Base-by-base conservation (phyloP, 2,888 invertebrate species). In the Acholoe squamosa region DNA sequence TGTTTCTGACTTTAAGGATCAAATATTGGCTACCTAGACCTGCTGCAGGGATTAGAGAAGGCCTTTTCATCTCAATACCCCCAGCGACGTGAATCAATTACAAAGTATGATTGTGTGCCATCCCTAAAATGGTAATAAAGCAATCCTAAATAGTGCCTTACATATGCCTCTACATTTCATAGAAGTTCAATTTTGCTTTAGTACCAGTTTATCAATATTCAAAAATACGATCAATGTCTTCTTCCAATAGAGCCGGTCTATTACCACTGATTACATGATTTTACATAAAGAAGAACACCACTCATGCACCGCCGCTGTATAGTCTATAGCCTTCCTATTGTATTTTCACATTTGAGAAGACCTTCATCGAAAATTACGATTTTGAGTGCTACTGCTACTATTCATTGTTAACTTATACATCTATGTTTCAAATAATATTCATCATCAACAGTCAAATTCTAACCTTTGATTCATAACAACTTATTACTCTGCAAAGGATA, bases 161-260 rank as follows among this genome's bases (percentile, higher is more conserved):
- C 14, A n/a, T n/a, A 19, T n/a, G n/a, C 22, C 22, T 5, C 31
- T 71, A 71, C 14, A 71, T 71, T 28, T 25, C 1, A 71, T 14
- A 0, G 25, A 71, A 71, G 71, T 71, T 25, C 25, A 71, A 16
- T 14, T 25, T 71, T 28, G 0, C 80, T 34, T 80, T 14, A 80
- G 33, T 43, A 80, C 14, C 19, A 34, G 10, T 80, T 43, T 43
- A 43, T 43, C 34, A 80, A 80, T 33, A n/a, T 80, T 34, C 43
- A 80, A 80, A 80, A 80, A 80, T 80, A 80, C 80, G 34, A 80
- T 43, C 43, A 80, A 43, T 34, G 80, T 34, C 43, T 80, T 71
- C 71, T 14, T n/a, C 61, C 43, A 43, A 43, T 43, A 43, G 43
- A 3, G 43, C 43, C 43, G 43, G 43, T 61, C n/a, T n/a, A 61